Base-by-base conservation (phyloP, 2,113 vertebrate genomes). In the Mus pahari region DNA sequence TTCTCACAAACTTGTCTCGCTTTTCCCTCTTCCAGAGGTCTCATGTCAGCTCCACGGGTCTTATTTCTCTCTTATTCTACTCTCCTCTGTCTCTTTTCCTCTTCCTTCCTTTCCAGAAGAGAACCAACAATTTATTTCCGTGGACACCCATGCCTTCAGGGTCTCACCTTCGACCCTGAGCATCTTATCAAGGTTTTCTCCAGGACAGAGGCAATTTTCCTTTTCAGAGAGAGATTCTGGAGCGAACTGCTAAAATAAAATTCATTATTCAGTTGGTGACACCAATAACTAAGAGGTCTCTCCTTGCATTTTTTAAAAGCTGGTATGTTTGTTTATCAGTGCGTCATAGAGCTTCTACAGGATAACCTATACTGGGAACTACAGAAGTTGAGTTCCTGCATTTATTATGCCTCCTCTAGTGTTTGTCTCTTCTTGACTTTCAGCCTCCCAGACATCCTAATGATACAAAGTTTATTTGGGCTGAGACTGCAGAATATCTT, bases 181-280 rank as follows among this genome's bases (percentile, higher is more conserved):
- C 68, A 84, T 84, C 92, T 96, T 89, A 93, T 91, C 88, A 94
- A 89, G 90, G 88, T 83, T 68, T 82, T 92, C 90, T 93, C 86
- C 36, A 33, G 82, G 81, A 66, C 48, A 33, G 55, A 97, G 50
- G 89, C 89, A 97, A 97, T 97, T 97, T 97, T 89, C 92, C 55
- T 96, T 82, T 64, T 89, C 73, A 39, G 60, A 91, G 62, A 87
- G 12, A 3, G 19, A 94, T 92, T 91, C 86, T 91, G 31, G 36
- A 97, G 78, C 20, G 7, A 91, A 87, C 73, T 78, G 71, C 94
- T 92, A 22, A 73, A 89, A 91, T 92, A 95, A 94, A 95, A 97
- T 92, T 89, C 94, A 92, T 98, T 96, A 96, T 91, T 96, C 94
- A 89, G 71, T 94, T 95, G 66, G 71, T 97, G 96, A 97, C 96